Evolutionary conservation across 2,888 invertebrate genomes (phyloP), one percentile per base, ranked within the genome.

Genomic region (Spodoptera exigua): DNA sequence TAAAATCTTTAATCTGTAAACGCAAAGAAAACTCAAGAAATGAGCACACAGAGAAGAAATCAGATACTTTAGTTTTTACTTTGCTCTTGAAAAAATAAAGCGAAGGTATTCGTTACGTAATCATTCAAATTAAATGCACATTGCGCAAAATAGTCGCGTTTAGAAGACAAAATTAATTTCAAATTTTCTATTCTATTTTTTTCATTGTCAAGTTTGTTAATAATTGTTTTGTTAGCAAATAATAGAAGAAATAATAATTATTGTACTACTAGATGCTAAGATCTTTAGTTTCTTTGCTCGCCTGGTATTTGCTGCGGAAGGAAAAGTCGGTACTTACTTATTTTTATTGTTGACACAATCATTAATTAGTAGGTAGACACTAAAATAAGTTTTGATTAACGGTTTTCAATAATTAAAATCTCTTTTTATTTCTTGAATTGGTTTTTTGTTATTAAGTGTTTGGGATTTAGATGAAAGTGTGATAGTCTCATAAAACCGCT

Each of bases 231-330:
- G 17, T 76, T 56, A 35, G 45, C 61, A 60, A 73, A 70, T 39
- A 68, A 69, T 70, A 16, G 46, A 51, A 43, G 49, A 44, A 39
- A 13, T 7, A 3, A 58, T 71, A 66, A 70, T 61, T 69, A 60
- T 17, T 13, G 18, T 16, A 27, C n/a, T 11, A 49, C 14, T 46
- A 39, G 32, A 17, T 52, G 9, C 27, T 27, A 27, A 55, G 21
- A 43, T 57, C 39, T 63, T 34, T 35, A 59, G 61, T 78, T 75
- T 61, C 47, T 61, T 51, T 63, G 41, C 45, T 60, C 51, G 47
- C 69, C 53, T 56, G 35, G 68, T 58, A 71, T 74, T 59, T 45
- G 36, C 48, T 64, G 46, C 53, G 51, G 57, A 72, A 61, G 27
- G 27, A 27, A 27, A 27, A 27, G 21, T 27, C 7, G 27, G 39